A percentile compares a stretch with the other conserved stretches of the same genome.
Evolutionary conservation across 2,113 vertebrate species (phyloP).

Genomic region (Pituophis catenifer): DNA sequence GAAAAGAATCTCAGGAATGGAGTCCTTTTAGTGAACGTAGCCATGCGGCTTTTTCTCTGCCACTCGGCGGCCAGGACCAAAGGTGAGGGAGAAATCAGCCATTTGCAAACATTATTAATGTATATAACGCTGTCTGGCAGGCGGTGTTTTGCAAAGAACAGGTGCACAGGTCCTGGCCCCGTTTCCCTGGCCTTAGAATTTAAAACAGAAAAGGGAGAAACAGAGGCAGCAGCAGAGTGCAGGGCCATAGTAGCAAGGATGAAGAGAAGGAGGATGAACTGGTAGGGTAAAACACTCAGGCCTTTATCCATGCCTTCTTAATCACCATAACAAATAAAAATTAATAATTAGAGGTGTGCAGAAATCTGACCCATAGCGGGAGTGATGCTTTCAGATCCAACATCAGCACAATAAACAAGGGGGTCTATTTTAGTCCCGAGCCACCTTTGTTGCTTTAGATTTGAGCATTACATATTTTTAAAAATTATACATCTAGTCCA

Average conservation of each 20-base stretch:
- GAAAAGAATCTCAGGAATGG: conserved; percentile 19
- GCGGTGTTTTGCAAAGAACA: not conserved
- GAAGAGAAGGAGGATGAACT: not conserved
- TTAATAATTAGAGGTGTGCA: not conserved
- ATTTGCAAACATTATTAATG: not conserved
- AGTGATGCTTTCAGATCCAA: not conserved
- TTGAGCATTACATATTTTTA: not conserved
- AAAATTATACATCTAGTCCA: not conserved
- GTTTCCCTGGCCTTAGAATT: not conserved
- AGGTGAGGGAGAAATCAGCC: not conserved
- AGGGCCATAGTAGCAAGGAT: not conserved
- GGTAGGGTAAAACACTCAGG: not conserved
- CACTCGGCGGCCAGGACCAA: not conserved
- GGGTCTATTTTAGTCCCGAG: not conserved
- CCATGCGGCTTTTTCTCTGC: not conserved
- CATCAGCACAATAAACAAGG: not conserved
- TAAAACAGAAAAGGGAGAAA: not conserved
- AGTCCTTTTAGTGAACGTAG: not conserved
- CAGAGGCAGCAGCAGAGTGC: not conserved
- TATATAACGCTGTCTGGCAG: not conserved
- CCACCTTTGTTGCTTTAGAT: not conserved
- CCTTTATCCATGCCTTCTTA: not conserved
- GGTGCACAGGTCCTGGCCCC: not conserved
- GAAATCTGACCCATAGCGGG: not conserved
- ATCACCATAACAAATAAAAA: not conserved